Percentiles rank a stretch among this genome's conserved stretches.
Evolutionary conservation across 2,113 vertebrate species (phyloP).

Genomic region (Heterotilapia buettikoferi): DNA sequence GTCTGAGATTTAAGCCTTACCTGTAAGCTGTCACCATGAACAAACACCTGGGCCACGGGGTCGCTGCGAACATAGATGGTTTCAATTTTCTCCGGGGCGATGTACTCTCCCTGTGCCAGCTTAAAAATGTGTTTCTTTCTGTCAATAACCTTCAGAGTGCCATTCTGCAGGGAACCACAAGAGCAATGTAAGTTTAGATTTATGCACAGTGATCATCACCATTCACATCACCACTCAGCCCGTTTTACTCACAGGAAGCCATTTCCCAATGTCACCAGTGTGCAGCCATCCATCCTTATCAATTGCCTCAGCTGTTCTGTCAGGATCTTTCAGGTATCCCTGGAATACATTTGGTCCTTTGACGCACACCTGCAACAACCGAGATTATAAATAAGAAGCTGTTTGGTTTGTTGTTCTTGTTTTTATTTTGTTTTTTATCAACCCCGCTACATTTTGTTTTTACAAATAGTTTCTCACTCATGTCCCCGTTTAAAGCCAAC

Average conservation of each 20-base stretch:
- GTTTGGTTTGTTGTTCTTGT: neutral
- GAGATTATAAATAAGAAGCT: neutral
- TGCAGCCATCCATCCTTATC: conserved; percentile 93
- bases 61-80: conserved; percentile 84
- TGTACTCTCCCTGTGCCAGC: conserved; percentile 96
- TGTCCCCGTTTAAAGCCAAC: neutral
- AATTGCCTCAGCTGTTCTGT: conserved; percentile 84
- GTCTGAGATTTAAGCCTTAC: conserved; percentile 45
- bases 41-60: conserved; percentile 87
- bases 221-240: neutral
- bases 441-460: neutral
- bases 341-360: conserved; percentile 91
- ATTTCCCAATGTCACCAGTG: conserved; percentile 94
- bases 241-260: conserved; percentile 84
- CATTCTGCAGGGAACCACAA: conserved; percentile 76
- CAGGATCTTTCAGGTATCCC: conserved; percentile 90
- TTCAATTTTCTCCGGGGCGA: conserved; percentile 97
- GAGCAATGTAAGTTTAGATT: neutral
- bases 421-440: neutral
- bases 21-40: conserved; percentile 94
- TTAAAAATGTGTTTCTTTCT: conserved; percentile 99
- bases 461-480: neutral
- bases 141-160: conserved; percentile 91
- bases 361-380: conserved; percentile 81
- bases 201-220: neutral